A percentile compares a stretch with the other conserved stretches of the same genome.
These are phyloP conservation scores for Apogon talboti DNA, from an alignment of 2,797 vertebrate genomes.

Conservation along the genomic window DNA sequence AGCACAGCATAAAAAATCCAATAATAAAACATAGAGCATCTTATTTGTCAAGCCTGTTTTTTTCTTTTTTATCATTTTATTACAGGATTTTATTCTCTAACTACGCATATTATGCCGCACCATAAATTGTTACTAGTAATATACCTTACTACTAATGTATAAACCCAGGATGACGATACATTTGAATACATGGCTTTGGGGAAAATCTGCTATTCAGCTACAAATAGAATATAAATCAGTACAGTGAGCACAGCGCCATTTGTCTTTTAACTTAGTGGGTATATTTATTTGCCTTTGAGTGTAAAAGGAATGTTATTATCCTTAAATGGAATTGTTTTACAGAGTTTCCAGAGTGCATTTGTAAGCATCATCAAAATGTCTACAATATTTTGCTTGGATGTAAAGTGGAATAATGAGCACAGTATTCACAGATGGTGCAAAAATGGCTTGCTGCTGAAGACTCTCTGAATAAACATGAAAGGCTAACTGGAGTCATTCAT, in stretches of 20 bases:
- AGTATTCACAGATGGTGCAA: background rate
- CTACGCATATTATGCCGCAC: background rate
- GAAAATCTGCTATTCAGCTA: slow-evolving; percentile 3
- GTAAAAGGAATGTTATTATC: slow-evolving; percentile 7
- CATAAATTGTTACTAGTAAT: background rate
- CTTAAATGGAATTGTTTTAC: slow-evolving; percentile 6
- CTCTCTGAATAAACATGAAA: background rate
- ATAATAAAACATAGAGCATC: slow-evolving; percentile 13
- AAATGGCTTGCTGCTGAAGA: background rate
- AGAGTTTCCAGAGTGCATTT: too few relatives aligned
- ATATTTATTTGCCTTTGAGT: slow-evolving; percentile 17
- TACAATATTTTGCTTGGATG: too few relatives aligned
- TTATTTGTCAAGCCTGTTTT: background rate
- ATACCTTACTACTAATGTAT: background rate
- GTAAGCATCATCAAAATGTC: too few relatives aligned
- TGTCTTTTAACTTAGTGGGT: slow-evolving; percentile 3
- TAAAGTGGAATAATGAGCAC: background rate
- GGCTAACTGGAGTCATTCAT: background rate
- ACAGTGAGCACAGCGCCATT: slow-evolving; percentile 1
- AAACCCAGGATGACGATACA: background rate
- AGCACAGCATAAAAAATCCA: background rate
- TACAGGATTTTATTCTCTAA: background rate
- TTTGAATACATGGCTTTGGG: slow-evolving; percentile 10
- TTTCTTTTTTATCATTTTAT: background rate
- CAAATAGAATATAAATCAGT: slow-evolving; percentile 25